These are phyloP conservation scores for Catocala nupta DNA, from an alignment of 2,888 invertebrate genomes.

Conservation along the genomic window DNA sequence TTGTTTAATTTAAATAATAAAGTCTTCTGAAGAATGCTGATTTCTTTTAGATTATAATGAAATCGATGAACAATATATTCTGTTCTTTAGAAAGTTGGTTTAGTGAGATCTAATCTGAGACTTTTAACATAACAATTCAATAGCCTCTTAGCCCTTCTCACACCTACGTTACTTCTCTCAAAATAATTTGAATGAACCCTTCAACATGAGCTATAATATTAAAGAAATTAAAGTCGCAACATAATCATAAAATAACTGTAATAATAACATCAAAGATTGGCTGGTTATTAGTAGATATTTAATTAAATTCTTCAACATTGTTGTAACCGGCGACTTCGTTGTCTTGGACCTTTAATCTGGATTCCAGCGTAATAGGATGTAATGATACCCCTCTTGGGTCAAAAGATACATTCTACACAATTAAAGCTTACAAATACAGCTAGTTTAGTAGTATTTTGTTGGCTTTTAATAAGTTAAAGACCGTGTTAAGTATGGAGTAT, in stretches of 20 bases:
- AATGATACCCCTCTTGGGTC: slow-evolving; percentile 35
- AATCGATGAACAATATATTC: no score
- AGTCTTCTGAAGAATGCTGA: no score
- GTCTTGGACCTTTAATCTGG: slow-evolving; percentile 59
- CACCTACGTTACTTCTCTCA: no score
- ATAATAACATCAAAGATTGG: slow-evolving; percentile 41
- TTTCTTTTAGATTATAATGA: no score
- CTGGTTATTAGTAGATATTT: slow-evolving; percentile 52
- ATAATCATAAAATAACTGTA: slow-evolving; percentile 33
- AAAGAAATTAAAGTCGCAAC: slow-evolving; percentile 40
- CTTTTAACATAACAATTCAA: no score
- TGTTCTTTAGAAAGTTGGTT: no score
- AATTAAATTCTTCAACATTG: slow-evolving; percentile 58
- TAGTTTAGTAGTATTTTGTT: not conserved
- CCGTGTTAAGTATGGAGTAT: no score
- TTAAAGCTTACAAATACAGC: slow-evolving; percentile 21
- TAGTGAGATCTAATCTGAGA: no score
- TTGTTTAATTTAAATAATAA: no score
- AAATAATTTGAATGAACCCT: slow-evolving; percentile 11
- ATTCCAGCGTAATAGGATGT: slow-evolving; percentile 51
- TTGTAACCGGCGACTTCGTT: slow-evolving; percentile 41
- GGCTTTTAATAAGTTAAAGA: not conserved
- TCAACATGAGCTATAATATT: slow-evolving; percentile 21
- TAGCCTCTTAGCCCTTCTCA: no score
- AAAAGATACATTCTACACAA: slow-evolving; percentile 27